Percentiles rank a stretch among this genome's conserved stretches.
phyloP scores from a whole-genome alignment of 2,888 invertebrate genomes.

The Minunthozetes semirufus region DNA sequence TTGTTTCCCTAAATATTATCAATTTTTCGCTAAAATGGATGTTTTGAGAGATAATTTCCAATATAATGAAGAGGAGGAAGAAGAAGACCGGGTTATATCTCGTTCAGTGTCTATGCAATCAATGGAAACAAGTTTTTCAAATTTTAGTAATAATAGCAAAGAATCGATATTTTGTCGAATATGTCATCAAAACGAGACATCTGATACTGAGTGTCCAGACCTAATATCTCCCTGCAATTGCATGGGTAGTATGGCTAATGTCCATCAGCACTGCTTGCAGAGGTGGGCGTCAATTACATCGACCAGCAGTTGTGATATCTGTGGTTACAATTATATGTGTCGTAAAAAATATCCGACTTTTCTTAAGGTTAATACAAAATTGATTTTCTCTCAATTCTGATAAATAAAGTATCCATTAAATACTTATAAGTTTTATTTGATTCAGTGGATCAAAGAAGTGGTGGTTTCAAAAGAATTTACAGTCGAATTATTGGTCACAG shows the following conservation, averaged over 20 bases:
- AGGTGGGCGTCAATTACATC: slow-evolving; percentile 61
- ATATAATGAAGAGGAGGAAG: too few species aligned
- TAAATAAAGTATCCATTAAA: neutral
- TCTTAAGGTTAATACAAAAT: neutral
- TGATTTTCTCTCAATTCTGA: neutral
- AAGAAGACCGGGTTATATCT: neutral
- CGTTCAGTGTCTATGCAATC: neutral
- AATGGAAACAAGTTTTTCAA: neutral
- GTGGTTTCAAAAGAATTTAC: neutral
- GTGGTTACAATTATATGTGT: slow-evolving; percentile 5
- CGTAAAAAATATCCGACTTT: neutral
- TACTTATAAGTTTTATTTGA: neutral
- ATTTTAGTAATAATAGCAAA: neutral
- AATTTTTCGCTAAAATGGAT: too few species aligned
- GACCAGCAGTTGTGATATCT: slow-evolving; percentile 24
- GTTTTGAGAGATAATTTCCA: too few species aligned
- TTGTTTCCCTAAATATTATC: too few species aligned
- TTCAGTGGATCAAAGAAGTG: neutral
- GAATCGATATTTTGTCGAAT: slow-evolving; percentile 23
- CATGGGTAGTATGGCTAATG: slow-evolving; percentile 66
- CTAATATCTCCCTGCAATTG: slow-evolving; percentile 46
- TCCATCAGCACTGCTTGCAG: slow-evolving; percentile 91
- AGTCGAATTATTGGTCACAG: neutral
- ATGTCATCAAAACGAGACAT: slow-evolving; percentile 14
- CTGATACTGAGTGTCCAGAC: neutral